Conservation (phyloP, 2,888 invertebrate species). For the Sarcophaga variegata region DNA sequence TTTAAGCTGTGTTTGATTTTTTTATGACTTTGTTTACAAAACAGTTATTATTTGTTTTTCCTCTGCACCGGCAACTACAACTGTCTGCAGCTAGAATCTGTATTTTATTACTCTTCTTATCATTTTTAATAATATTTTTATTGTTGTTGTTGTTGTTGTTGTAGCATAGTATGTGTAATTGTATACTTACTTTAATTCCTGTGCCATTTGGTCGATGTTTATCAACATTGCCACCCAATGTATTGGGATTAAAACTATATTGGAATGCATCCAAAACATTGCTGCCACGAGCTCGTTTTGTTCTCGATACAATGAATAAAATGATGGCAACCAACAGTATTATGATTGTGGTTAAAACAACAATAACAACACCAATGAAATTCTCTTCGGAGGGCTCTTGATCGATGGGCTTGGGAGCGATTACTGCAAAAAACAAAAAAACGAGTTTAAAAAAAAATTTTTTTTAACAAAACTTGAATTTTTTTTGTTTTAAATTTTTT, state of each 20-base stretch:
- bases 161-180: slow-evolving; percentile 23
- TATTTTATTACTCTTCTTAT: slow-evolving; percentile 65
- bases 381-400: slow-evolving; percentile 84
- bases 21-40: slow-evolving; percentile 63
- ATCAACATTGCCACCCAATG: slow-evolving; percentile 80
- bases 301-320: slow-evolving; percentile 87
- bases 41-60: slow-evolving; percentile 52
- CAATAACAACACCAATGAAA: slow-evolving; percentile 86
- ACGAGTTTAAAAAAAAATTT: slow-evolving; percentile 51
- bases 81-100: slow-evolving; percentile 37
- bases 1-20: slow-evolving; percentile 14
- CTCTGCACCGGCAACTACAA: background rate
- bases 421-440: slow-evolving; percentile 75
- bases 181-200: slow-evolving; percentile 81
- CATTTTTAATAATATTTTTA: slow-evolving; percentile 19
- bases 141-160: slow-evolving; percentile 36
- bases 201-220: slow-evolving; percentile 82
- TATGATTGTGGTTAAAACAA: slow-evolving; percentile 88
- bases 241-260: slow-evolving; percentile 82
- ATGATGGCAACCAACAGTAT: slow-evolving; percentile 87
- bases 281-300: slow-evolving; percentile 83
- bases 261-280: slow-evolving; percentile 82
- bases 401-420: slow-evolving; percentile 83
- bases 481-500: background rate
- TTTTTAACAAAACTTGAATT: slow-evolving; percentile 18